A percentile compares a stretch with the other conserved stretches of the same genome.
Conservation (phyloP, 1,140 invertebrate species). For the Nomia melanderi region DNA sequence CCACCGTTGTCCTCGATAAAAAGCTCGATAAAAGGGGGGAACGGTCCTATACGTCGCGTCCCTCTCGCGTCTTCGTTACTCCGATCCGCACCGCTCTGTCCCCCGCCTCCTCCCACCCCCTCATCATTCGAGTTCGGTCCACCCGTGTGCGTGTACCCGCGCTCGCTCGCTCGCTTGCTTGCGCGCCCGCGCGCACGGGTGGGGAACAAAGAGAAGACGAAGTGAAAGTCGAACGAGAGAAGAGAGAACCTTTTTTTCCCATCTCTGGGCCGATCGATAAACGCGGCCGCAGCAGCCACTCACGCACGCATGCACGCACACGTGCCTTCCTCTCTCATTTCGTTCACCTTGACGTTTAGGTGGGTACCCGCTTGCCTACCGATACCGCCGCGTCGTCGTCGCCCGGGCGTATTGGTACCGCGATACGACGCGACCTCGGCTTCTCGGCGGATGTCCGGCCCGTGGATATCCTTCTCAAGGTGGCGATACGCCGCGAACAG, state of each 20-base stretch:
- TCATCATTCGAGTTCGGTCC: too few species aligned
- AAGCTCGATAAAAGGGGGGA: slow-evolving; percentile 34
- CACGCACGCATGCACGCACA: too few species aligned
- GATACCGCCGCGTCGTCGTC: too few species aligned
- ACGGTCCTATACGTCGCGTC: neutral
- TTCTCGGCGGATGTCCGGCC: slow-evolving; percentile 8
- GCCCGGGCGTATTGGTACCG: slow-evolving; percentile 26
- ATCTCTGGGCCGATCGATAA: neutral
- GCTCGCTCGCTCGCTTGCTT: too few species aligned
- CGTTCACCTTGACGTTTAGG: slow-evolving; percentile 37
- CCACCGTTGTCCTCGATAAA: slow-evolving; percentile 14
- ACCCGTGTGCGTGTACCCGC: too few species aligned
- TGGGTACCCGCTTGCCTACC: too few species aligned
- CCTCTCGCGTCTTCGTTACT: too few species aligned
- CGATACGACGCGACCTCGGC: neutral
- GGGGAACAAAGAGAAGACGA: slow-evolving; percentile 6
- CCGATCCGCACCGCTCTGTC: neutral
- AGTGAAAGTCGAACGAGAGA: slow-evolving; percentile 24
- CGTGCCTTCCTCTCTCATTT: slow-evolving; percentile 6
- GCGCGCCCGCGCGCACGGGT: neutral
- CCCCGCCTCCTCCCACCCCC: neutral
- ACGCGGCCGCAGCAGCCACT: neutral
- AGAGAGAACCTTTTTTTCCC: neutral
- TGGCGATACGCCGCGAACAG: slow-evolving; percentile 35
- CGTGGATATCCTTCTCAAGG: slow-evolving; percentile 62